Conservation (phyloP, 2,113 vertebrate species). For the Amazona guildingii region DNA sequence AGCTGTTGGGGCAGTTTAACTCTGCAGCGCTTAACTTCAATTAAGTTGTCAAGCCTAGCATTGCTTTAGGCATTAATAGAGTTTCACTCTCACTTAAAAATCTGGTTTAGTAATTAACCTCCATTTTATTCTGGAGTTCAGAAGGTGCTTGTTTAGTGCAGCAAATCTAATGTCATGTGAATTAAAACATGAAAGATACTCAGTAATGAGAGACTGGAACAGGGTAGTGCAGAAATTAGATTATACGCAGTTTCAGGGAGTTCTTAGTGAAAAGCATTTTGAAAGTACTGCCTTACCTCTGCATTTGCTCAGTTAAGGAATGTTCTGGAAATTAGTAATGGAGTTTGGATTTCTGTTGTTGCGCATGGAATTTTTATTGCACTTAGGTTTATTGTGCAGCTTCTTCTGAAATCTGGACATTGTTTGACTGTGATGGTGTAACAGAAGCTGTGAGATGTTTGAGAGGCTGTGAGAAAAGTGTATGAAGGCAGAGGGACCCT, state of each 20-base stretch:
- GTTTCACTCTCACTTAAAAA: slow-evolving; percentile 62
- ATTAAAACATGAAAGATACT: slow-evolving; percentile 55
- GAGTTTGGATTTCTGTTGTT: background rate
- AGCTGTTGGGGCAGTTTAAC: slow-evolving; percentile 49
- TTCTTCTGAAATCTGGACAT: background rate
- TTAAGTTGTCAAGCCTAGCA: slow-evolving; percentile 54
- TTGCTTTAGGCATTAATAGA: slow-evolving; percentile 64
- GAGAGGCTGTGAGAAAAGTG: background rate
- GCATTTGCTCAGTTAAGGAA: background rate
- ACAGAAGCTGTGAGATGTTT: background rate
- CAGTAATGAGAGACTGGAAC: slow-evolving; percentile 35
- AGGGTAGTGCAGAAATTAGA: slow-evolving; percentile 35
- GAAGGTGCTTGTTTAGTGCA: slow-evolving; percentile 37
- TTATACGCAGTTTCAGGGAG: background rate
- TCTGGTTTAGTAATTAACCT: slow-evolving; percentile 65
- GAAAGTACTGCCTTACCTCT: background rate
- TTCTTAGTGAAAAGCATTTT: background rate
- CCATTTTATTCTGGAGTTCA: slow-evolving; percentile 48
- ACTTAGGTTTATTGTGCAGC: background rate
- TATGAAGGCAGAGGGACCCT: background rate
- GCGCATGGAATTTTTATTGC: background rate
- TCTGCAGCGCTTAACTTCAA: slow-evolving; percentile 38
- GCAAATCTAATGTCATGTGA: slow-evolving; percentile 41
- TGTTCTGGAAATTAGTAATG: background rate
- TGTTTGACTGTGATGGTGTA: background rate